A percentile compares a stretch with the other conserved stretches of the same genome.
Evolutionary conservation across 2,113 vertebrate species (phyloP).

Genomic region (Eudyptes chrysolophus): DNA sequence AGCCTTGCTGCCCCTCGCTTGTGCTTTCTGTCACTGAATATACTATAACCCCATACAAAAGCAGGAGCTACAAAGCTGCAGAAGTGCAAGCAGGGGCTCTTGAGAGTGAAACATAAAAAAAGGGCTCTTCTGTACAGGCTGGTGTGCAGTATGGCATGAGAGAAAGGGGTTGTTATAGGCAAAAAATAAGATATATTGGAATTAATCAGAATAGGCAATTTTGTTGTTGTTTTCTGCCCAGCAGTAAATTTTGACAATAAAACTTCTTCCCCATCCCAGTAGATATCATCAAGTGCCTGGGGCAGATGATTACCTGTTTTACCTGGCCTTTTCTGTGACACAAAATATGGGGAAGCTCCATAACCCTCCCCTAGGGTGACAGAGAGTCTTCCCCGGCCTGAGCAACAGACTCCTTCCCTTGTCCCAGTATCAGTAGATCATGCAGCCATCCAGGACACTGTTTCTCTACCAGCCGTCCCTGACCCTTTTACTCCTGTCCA

Average conservation of each 20-base stretch:
- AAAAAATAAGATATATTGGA: neutral
- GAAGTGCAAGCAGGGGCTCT: neutral
- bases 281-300: neutral
- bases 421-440: neutral
- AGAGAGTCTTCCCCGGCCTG: neutral
- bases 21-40: neutral
- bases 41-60: neutral
- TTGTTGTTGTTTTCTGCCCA: neutral
- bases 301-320: neutral
- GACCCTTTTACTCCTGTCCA: neutral
- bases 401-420: neutral
- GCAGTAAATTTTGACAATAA: neutral
- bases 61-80: neutral
- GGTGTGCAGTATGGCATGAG: neutral
- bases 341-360: neutral
- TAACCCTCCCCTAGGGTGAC: neutral
- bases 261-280: neutral
- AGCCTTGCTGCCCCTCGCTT: neutral
- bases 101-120: neutral
- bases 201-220: neutral
- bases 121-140: neutral
- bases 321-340: neutral
- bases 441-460: neutral
- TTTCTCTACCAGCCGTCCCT: neutral
- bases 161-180: neutral